These are phyloP conservation scores for Aplochiton taeniatus DNA, from an alignment of 2,797 vertebrate species.

Conservation along the genomic window DNA sequence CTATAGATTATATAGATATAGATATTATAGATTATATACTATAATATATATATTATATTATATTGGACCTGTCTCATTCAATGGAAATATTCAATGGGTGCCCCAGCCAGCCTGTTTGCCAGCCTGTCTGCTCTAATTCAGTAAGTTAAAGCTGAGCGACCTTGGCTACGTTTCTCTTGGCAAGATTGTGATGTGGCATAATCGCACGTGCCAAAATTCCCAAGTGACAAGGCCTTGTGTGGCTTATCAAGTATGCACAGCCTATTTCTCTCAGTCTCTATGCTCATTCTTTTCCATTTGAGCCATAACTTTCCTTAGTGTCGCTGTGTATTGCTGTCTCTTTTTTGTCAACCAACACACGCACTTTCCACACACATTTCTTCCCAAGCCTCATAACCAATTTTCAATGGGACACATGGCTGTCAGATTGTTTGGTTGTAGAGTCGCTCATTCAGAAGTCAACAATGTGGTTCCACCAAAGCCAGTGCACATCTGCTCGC, in stretches of 20 bases:
- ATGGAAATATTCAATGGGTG: no score
- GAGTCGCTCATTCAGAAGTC: constrained; percentile 40
- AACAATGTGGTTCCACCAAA: constrained; percentile 21
- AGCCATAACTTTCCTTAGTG: background rate
- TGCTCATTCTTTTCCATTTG: no score
- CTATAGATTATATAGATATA: no score
- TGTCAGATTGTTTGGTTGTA: constrained; percentile 24
- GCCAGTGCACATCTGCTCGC: constrained; percentile 44
- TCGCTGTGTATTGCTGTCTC: constrained; percentile 22
- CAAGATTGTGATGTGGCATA: constrained; percentile 6
- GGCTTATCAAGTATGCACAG: constrained; percentile 35
- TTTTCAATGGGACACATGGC: constrained; percentile 12
- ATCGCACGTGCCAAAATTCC: background rate
- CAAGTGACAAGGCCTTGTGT: constrained; percentile 8
- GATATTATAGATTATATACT: no score
- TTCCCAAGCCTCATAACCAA: background rate
- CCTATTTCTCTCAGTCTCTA: constrained; percentile 24
- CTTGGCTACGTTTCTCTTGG: no score
- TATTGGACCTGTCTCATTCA: no score
- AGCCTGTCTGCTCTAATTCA: no score
- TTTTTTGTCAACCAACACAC: constrained; percentile 2
- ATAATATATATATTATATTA: no score
- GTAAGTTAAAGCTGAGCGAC: no score
- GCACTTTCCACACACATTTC: background rate
- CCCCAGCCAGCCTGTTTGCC: no score